Conservation (phyloP, 30 jellyfish, hydroid and myxozoan species). For the Turritopsis dohrnii region DNA sequence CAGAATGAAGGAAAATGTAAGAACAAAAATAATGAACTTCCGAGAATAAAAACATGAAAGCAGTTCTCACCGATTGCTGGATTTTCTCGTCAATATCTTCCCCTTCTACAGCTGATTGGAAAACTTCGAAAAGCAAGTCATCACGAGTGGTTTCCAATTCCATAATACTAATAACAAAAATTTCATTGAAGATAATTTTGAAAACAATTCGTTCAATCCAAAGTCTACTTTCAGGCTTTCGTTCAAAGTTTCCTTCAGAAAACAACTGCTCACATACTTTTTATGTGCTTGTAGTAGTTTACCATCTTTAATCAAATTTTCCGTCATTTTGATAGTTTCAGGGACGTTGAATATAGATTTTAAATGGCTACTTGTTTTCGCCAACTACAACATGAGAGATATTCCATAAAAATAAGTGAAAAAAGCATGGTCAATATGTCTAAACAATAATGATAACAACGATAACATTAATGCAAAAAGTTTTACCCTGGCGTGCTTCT, state of each 20-base stretch:
- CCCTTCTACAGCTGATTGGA: slow-evolving; percentile 46
- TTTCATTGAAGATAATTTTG: background rate
- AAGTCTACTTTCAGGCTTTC: no score
- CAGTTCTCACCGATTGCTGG: slow-evolving; percentile 24
- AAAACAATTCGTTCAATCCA: no score
- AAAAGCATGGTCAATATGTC: background rate
- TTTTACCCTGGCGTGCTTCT: slow-evolving; percentile 21
- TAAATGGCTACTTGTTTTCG: slow-evolving; percentile 76
- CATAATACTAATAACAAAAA: slow-evolving; percentile 44
- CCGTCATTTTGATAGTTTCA: slow-evolving; percentile 69
- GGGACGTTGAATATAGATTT: slow-evolving; percentile 82
- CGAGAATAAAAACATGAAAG: background rate
- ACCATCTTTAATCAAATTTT: slow-evolving; percentile 53
- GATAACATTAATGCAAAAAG: background rate
- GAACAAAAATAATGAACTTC: background rate
- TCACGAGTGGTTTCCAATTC: slow-evolving; percentile 90
- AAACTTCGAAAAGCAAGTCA: slow-evolving; percentile 78
- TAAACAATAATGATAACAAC: no score
- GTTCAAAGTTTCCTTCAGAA: background rate
- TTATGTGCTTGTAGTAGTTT: slow-evolving; percentile 82
- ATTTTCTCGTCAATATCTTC: slow-evolving; percentile 33
- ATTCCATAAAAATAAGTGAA: background rate
- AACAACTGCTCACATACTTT: slow-evolving; percentile 41
- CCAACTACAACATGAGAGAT: slow-evolving; percentile 41
- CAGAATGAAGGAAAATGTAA: no score